Base-by-base conservation (phyloP, 92 coral and sea anemone species). In the Porites rus region DNA sequence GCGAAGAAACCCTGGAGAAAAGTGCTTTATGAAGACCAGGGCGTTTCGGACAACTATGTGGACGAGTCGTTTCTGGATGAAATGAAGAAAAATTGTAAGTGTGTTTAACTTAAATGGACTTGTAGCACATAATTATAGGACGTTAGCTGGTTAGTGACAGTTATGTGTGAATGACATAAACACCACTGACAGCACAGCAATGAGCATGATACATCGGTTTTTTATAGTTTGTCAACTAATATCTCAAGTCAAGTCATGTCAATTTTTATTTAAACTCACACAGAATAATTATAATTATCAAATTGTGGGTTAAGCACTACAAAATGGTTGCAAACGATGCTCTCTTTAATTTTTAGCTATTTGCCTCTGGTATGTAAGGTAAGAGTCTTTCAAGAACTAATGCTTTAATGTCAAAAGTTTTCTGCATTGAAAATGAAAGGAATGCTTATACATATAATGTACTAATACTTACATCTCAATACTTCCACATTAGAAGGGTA, bases 11-110 rank as follows among this genome's bases (percentile, higher is more conserved):
- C 83, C 2, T 96, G 99, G 99, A 92, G 91, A 81, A 96, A 96
- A 74, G 93, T 96, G 51, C 91, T 96, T 50, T 96, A 94, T 59
- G 98, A 94, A 81, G 95, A 93, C 43, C 96, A 93, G 72, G 98
- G 93, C 62, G 93, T 92, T 70, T 97, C 99, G 20, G 99, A 96
- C 72, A 96, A 96, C 83, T 93, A 96, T 91, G 99, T 96, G n/a
- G 99, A 95, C 86, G 78, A 91, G 62, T 93, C 99, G 67, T 96
- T 96, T 81, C 88, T 96, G 66, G 98, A 93, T 53, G 95, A 96
- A 70, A 87, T 96, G 98, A 95, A 74, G 76, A 96, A 96, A 84
- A 96, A 96, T 82, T 86, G 99, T 96, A 74, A 93, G 94, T 54
- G 75, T 60, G 51, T 5, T 46, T 20, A 22, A 24, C 72, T 67